These are phyloP conservation scores for Gari tellinella DNA, from an alignment of 2,888 invertebrate species.

Conservation along the genomic window DNA sequence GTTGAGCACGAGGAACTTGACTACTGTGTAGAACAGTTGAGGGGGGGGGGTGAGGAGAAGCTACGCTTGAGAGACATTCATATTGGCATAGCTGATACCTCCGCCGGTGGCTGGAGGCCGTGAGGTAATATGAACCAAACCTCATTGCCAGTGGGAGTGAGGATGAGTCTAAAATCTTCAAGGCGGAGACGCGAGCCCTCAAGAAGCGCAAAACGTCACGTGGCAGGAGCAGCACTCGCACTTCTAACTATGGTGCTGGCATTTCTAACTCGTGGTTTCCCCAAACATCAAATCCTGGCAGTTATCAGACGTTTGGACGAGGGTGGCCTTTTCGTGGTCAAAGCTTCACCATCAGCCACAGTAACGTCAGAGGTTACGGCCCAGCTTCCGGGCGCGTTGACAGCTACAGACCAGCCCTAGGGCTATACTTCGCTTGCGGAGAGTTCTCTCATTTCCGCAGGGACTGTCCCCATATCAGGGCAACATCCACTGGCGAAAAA, in stretches of 20 bases:
- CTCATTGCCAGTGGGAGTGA: no score
- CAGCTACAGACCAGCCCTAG: slow-evolving; percentile 12
- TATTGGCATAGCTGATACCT: slow-evolving; percentile 3
- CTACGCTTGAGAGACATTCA: no score
- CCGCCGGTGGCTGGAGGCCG: slow-evolving; percentile 5
- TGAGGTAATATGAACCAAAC: neutral
- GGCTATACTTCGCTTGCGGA: slow-evolving; percentile 37
- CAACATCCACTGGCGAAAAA: neutral
- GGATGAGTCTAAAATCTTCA: no score
- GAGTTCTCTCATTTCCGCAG: slow-evolving; percentile 24
- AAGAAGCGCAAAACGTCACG: no score
- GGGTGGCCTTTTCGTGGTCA: no score
- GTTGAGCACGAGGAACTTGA: no score
- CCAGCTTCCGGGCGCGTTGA: no score
- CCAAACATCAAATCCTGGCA: neutral
- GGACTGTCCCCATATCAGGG: slow-evolving; percentile 22
- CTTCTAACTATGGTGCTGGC: neutral
- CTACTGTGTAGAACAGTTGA: no score
- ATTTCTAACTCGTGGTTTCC: neutral
- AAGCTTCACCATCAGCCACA: neutral
- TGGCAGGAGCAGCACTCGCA: neutral
- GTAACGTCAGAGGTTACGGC: no score
- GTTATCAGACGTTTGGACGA: no score
- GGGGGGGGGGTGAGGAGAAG: no score
- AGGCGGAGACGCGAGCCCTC: no score